Conservation (phyloP, 2,888 invertebrate genomes). For the Ferrisia virgata region DNA sequence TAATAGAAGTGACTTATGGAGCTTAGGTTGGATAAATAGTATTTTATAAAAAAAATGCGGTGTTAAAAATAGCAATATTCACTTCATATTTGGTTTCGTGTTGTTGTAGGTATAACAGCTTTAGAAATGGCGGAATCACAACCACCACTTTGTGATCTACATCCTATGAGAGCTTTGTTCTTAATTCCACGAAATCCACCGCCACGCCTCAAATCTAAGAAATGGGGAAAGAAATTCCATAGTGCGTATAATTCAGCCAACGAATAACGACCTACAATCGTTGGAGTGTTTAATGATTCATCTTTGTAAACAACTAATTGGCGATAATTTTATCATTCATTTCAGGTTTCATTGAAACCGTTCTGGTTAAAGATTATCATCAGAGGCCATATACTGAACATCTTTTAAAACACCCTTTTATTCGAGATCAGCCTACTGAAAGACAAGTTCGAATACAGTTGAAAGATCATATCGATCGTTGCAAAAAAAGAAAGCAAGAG, state of each 20-base stretch:
- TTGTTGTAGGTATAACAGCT: conserved; percentile 83
- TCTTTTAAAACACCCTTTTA: conserved; percentile 93
- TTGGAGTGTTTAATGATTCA: neutral
- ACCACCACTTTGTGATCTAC: conserved; percentile 97
- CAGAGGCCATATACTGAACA: conserved; percentile 98
- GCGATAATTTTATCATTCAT: conserved; percentile 45
- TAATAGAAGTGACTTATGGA: conserved; percentile 82
- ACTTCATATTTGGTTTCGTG: too few relatives aligned
- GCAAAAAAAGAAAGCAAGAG: conserved; percentile 91
- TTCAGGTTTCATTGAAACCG: conserved; percentile 90
- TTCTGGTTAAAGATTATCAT: conserved; percentile 97
- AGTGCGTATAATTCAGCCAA: conserved; percentile 52
- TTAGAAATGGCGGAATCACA: conserved; percentile 99
- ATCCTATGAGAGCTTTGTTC: conserved; percentile 98
- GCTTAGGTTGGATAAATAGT: conserved; percentile 50
- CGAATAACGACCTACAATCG: neutral
- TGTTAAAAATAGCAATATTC: too few relatives aligned
- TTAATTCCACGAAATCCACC: conserved; percentile 97
- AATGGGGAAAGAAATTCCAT: conserved; percentile 97
- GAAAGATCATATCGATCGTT: conserved; percentile 98
- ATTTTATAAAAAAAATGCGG: neutral
- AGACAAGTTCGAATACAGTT: conserved; percentile 96
- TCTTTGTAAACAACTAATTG: conserved; percentile 1
- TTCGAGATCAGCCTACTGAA: conserved; percentile 98
- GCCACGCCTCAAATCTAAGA: conserved; percentile 94